phyloP scores from a whole-genome alignment of 2,888 invertebrate species.

The Pheosia tremula region DNA sequence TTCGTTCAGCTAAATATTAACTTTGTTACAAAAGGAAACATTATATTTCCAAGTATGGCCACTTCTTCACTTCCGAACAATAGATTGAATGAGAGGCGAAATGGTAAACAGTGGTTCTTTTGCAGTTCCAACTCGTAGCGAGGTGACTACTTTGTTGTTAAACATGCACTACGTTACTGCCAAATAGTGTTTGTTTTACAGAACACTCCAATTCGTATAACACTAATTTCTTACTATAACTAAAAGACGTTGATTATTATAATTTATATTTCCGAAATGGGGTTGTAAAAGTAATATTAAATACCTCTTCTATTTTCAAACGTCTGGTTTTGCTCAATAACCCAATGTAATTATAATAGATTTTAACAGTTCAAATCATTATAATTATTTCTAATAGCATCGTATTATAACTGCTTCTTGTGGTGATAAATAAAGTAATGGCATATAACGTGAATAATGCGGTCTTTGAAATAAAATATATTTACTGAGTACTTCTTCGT shows the following conservation, averaged over 20 bases:
- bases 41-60: slow-evolving; percentile 80
- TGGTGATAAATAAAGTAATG: not conserved
- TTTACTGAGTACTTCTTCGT: slow-evolving; percentile 44
- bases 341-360: too few species aligned
- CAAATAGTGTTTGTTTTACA: slow-evolving; percentile 11
- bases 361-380: too few species aligned
- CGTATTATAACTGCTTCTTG: not conserved
- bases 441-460: slow-evolving; percentile 1
- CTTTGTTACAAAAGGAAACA: slow-evolving; percentile 77
- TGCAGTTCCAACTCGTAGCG: slow-evolving; percentile 53
- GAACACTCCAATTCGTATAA: not conserved
- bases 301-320: too few species aligned
- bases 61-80: slow-evolving; percentile 83
- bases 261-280: too few species aligned
- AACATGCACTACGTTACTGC: slow-evolving; percentile 7
- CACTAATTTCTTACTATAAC: not conserved
- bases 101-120: slow-evolving; percentile 80
- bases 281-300: too few species aligned
- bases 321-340: too few species aligned
- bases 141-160: slow-evolving; percentile 40
- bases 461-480: slow-evolving; percentile 4
- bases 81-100: slow-evolving; percentile 78
- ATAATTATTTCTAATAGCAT: not conserved
- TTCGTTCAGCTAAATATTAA: slow-evolving; percentile 81
- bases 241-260: too few species aligned